phyloP scores from a whole-genome alignment of 2,888 invertebrate genomes.

The Chrysina gloriosa region DNA sequence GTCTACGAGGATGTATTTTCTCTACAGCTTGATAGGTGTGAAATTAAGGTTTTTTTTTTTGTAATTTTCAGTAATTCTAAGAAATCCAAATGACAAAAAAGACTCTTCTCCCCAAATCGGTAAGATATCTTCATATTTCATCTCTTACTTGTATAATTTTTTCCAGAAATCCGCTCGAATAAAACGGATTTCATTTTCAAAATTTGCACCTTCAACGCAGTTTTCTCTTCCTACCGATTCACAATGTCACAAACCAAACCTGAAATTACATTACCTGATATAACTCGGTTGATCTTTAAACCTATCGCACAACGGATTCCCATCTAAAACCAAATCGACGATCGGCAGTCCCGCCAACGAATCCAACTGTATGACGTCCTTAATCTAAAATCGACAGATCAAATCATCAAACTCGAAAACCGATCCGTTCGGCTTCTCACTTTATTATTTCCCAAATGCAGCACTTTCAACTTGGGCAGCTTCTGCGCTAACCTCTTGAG shows the following conservation, averaged over 20 bases:
- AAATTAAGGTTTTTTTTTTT: too few relatives aligned
- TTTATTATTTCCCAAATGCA: constrained; percentile 85
- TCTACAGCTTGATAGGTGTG: too few relatives aligned
- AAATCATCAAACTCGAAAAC: too few relatives aligned
- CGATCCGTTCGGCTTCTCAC: constrained; percentile 72
- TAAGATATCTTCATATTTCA: too few relatives aligned
- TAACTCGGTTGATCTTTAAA: constrained; percentile 81
- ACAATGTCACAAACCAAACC: not conserved
- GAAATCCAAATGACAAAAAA: too few relatives aligned
- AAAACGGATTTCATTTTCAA: too few relatives aligned
- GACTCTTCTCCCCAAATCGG: too few relatives aligned
- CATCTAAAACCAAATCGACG: constrained; percentile 80
- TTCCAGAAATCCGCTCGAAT: too few relatives aligned
- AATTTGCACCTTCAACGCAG: not conserved
- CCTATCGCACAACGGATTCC: constrained; percentile 84
- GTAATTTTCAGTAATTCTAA: too few relatives aligned
- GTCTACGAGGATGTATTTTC: too few relatives aligned
- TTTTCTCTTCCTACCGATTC: too few relatives aligned
- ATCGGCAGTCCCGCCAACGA: constrained; percentile 77
- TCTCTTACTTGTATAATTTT: too few relatives aligned
- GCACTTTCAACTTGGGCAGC: constrained; percentile 78
- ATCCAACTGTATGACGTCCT: constrained; percentile 74
- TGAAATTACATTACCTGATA: constrained; percentile 77
- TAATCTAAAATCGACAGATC: constrained; percentile 74
- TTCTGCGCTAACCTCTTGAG: constrained; percentile 75